phyloP scores from a whole-genome alignment of 2,797 vertebrate species.

The Lindbergichthys nudifrons region DNA sequence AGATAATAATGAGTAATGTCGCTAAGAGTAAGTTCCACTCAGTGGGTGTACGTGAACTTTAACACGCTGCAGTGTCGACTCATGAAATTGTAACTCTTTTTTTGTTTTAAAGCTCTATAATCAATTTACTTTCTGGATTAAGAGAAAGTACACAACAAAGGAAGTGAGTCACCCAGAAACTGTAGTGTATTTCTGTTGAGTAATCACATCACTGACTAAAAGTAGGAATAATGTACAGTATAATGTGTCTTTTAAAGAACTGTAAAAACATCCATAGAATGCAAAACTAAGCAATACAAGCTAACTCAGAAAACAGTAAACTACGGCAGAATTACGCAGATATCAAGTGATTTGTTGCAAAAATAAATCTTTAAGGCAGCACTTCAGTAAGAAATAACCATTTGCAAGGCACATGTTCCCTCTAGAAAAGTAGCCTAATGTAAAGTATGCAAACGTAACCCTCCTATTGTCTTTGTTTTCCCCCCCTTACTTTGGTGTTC shows the following conservation, averaged over 20 bases:
- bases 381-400: conserved; percentile 59
- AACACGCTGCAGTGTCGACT: conserved; percentile 42
- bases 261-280: conserved; percentile 18
- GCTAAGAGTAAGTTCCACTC: conserved; percentile 44
- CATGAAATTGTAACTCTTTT: conserved; percentile 52
- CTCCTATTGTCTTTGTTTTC: no score
- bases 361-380: conserved; percentile 60
- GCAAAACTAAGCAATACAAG: conserved; percentile 35
- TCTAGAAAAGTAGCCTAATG: conserved; percentile 44
- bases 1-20: conserved; percentile 57
- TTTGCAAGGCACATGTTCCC: conserved; percentile 69
- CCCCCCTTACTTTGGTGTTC: no score
- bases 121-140: conserved; percentile 42
- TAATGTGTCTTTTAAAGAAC: conserved; percentile 36
- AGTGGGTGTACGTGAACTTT: conserved; percentile 49
- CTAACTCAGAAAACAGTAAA: conserved; percentile 53
- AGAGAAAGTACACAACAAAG: conserved; percentile 28
- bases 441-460: conserved; percentile 30
- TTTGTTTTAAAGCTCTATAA: neutral
- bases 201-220: conserved; percentile 51
- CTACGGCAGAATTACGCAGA: conserved; percentile 50
- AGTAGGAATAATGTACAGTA: conserved; percentile 25
- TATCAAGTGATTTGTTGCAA: conserved; percentile 61
- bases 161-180: conserved; percentile 4
- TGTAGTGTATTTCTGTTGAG: conserved; percentile 50